phyloP scores from a whole-genome alignment of 2,113 vertebrate genomes.

The Platanista minor region DNA sequence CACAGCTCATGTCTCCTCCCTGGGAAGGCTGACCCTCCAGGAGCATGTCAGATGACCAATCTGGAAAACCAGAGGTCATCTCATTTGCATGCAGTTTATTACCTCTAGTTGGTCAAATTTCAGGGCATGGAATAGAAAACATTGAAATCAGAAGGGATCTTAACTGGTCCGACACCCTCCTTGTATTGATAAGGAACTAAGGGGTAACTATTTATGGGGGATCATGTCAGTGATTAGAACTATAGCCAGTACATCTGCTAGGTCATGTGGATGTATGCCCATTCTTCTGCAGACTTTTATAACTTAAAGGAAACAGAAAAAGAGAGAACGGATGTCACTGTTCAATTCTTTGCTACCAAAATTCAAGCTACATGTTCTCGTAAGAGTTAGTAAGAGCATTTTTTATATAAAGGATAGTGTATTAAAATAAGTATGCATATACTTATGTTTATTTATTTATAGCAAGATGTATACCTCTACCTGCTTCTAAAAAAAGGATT shows the following conservation, averaged over 20 bases:
- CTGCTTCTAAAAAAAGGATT: background rate
- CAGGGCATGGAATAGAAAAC: background rate
- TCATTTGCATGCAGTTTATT: background rate
- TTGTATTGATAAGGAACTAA: background rate
- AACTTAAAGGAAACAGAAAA: background rate
- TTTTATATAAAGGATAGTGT: background rate
- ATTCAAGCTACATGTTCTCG: background rate
- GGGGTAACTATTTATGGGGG: accelerated
- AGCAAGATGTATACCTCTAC: background rate
- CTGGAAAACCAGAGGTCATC: background rate
- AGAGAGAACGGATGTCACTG: background rate
- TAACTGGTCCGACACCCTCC: background rate
- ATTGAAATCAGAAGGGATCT: background rate
- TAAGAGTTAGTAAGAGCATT: background rate
- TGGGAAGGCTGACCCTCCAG: background rate
- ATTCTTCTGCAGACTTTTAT: background rate
- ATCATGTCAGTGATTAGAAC: background rate
- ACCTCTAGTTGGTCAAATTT: background rate
- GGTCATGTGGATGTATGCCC: background rate
- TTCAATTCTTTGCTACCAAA: background rate
- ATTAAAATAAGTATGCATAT: background rate
- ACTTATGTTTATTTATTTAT: background rate
- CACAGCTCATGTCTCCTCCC: background rate
- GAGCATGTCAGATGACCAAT: background rate
- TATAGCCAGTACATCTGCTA: too few relatives aligned